These are phyloP conservation scores for human DNA, from an alignment of 2,113 vertebrate genomes.

Conservation along the genomic window DNA sequence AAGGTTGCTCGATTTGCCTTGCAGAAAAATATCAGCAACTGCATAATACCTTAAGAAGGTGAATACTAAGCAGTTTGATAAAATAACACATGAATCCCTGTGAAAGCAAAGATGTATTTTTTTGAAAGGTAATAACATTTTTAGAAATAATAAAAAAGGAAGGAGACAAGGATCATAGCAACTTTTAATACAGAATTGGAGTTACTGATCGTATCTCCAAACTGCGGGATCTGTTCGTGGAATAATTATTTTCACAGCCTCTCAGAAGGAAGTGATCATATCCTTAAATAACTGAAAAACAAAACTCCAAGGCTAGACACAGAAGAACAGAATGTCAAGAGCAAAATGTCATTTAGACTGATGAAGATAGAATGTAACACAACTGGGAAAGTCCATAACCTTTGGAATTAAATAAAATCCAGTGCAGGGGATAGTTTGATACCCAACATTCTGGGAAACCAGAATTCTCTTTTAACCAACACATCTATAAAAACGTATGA, in stretches of 20 bases:
- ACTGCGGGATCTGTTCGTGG: background rate
- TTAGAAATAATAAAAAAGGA: background rate
- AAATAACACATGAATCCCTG: background rate
- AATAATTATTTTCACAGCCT: background rate
- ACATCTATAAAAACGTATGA: background rate
- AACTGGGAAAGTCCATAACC: background rate
- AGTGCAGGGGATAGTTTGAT: background rate
- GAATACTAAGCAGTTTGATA: background rate
- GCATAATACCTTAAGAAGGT: background rate
- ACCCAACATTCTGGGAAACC: background rate
- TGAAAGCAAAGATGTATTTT: background rate
- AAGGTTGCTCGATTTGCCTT: background rate
- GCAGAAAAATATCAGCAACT: background rate
- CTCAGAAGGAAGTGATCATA: background rate
- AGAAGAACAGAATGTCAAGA: background rate
- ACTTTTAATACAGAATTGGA: conserved; percentile 6
- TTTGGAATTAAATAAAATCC: background rate
- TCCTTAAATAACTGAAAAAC: background rate
- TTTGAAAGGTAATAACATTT: background rate
- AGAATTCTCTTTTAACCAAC: background rate
- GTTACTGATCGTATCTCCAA: background rate
- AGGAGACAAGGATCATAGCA: background rate
- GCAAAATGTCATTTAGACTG: background rate
- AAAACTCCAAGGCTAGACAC: background rate
- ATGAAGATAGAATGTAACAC: background rate